Base-by-base conservation (phyloP, 2,113 vertebrate species). In the Sander vitreus region DNA sequence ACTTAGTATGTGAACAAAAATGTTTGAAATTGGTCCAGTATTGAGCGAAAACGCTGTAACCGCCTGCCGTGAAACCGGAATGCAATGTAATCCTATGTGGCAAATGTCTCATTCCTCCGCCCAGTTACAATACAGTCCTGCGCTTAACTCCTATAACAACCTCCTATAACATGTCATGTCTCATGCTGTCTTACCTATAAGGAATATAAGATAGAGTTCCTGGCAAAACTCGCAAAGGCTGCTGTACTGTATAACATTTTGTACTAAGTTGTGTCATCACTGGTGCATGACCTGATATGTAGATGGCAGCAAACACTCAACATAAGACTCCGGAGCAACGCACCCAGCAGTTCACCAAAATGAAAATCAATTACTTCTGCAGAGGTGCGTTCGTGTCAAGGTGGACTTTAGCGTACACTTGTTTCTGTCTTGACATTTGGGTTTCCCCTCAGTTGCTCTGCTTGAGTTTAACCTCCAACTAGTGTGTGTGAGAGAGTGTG, bases 291-390 rank as follows among this genome's bases (percentile, higher is more conserved):
- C 51, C 64, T 80, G 62, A 74, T 78, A 81, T 78, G 69, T 62
- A 70, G 72, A 87, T 68, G 74, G 60, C 71, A 90, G 76, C 81
- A 88, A 84, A 85, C 68, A 77, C 55, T 88, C 72, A 77, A 75
- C 87, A 83, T 76, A 65, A 50, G 74, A 69, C 71, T 73, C 72
- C 30, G 64, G 80, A 60, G 76, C 60, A 64, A 55, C 51, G 76
- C 51, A 43, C 69, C 51, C 64, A 43, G 71, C 43, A 25, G 53
- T 18, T 79, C 71, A 65, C 64, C 55, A 73, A 80, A 75, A 77
- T n/a, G 15, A 83, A 85, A 91, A 85, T 87, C 79, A 78, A 80
- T 90, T 86, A 84, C 69, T 86, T 85, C 83, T 67, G 67, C 79
- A 63, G 60, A 62, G 83, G 21, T 85, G 68, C 65, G 0, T 74